Conservation (phyloP, 2,888 invertebrate genomes). For the Hydroisotoma schaefferi region DNA sequence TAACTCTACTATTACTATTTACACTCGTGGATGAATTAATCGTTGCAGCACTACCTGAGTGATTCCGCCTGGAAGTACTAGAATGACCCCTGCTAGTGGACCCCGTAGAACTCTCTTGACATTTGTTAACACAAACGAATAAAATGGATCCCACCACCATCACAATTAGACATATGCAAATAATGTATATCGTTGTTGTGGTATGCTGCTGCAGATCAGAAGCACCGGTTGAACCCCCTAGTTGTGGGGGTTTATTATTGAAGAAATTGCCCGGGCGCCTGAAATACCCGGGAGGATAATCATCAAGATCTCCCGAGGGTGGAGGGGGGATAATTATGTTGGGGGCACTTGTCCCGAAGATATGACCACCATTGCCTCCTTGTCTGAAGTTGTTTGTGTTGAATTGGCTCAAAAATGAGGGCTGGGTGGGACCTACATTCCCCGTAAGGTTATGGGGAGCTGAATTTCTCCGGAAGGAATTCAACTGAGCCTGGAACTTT, state of each 20-base stretch:
- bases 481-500: neutral
- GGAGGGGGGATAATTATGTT: neutral
- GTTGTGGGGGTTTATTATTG: neutral
- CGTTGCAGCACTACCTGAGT: slow-evolving; percentile 8
- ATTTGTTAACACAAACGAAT: slow-evolving; percentile 29
- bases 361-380: neutral
- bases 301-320: neutral
- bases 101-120: neutral
- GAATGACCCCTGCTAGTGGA: slow-evolving; percentile 2
- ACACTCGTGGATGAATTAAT: neutral
- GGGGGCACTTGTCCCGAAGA: neutral
- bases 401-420: neutral
- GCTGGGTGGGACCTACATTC: neutral
- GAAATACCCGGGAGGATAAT: neutral
- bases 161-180: slow-evolving; percentile 29
- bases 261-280: neutral
- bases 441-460: neutral
- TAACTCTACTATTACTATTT: slow-evolving; percentile 20
- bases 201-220: slow-evolving; percentile 31
- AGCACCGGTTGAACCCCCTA: neutral
- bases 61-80: slow-evolving; percentile 16
- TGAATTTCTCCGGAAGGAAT: neutral
- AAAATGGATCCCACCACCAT: slow-evolving; percentile 27
- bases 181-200: slow-evolving; percentile 30
- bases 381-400: neutral